Evolutionary conservation across 2,797 vertebrate genomes (phyloP), one percentile per base, ranked within the genome.

Genomic region (Bovichtus variegatus): DNA sequence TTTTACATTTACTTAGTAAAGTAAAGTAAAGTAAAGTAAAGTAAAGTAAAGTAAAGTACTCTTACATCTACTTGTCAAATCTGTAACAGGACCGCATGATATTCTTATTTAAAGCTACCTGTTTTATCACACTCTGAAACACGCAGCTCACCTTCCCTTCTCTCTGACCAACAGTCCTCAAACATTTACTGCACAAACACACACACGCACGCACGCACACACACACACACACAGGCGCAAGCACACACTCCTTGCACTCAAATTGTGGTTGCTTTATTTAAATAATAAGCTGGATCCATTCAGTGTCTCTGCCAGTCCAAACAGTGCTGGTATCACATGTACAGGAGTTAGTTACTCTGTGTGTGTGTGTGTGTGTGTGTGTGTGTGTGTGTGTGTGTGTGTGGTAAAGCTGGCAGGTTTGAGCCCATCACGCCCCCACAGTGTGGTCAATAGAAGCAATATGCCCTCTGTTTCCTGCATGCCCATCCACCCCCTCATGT

Each of bases 371-470:
- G 53, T 60, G 63, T 36, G 38, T 74, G 60, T 31, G 41, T 66
- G 54, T 68, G 77, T 69, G 47, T 80, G 31, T 34, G 31, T 34
- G 31, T 34, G 31, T 34, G 8, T 34, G 31, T 34, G 31, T 34
- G 31, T 34, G 85, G 79, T 83, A 51, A 77, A 73, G 63, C 73
- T 53, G 72, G 47, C 80, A 72, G 80, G 74, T 82, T 55, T 8
- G 40, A 60, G 78, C 54, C 75, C 71, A 86, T 88, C 71, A 68
- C 73, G 63, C 87, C 87, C 79, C 76, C 87, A 81, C 71, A 44
- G 73, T 92, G 91, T 21, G 91, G 91, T 91, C 81, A 87, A 86
- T 78, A 80, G 76, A 80, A 88, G 82, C 79, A 90, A 90, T 86
- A 78, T 85, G 70, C 78, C 81, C 82, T 68, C 71, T 53, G 40